phyloP scores from a whole-genome alignment of 30 jellyfish, hydroid and myxozoan genomes.

The Morbakka virulenta region DNA sequence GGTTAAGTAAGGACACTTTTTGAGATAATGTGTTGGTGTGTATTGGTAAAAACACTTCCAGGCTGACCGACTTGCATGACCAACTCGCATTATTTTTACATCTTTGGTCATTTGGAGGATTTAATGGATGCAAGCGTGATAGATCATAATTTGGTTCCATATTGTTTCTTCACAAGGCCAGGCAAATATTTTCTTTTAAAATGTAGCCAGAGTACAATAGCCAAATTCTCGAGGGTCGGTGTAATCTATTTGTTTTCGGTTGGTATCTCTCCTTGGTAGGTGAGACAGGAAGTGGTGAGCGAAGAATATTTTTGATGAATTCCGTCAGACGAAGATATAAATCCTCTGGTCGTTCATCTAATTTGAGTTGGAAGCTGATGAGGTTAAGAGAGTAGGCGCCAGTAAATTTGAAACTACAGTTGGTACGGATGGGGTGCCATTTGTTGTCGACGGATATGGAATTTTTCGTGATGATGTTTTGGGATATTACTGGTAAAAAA shows the following conservation, averaged over 20 bases:
- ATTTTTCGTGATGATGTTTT: slow-evolving; percentile 22
- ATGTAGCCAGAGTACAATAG: slow-evolving; percentile 21
- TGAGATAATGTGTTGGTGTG: no score
- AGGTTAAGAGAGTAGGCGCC: slow-evolving; percentile 9
- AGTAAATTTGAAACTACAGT: slow-evolving; percentile 15
- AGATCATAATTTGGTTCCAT: neutral
- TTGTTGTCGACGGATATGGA: slow-evolving; percentile 3
- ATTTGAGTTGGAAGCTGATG: neutral
- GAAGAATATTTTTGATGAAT: slow-evolving; percentile 9
- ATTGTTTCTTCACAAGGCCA: slow-evolving; percentile 21
- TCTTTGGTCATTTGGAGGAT: no score
- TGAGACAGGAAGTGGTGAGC: neutral
- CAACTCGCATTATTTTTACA: no score
- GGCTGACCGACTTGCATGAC: no score
- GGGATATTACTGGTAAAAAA: slow-evolving; percentile 12
- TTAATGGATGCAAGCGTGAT: no score
- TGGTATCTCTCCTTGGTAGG: slow-evolving; percentile 14
- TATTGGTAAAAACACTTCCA: no score
- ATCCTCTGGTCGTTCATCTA: slow-evolving; percentile 41
- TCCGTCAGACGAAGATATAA: slow-evolving; percentile 21
- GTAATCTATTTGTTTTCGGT: slow-evolving; percentile 8
- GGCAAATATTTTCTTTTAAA: slow-evolving; percentile 1
- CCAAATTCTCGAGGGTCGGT: slow-evolving; percentile 14
- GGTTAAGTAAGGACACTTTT: no score
- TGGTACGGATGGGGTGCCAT: neutral